Evolutionary conservation across 2,888 invertebrate species (phyloP), one percentile per base, ranked within the genome.

Genomic region (Tetragnatha montana): DNA sequence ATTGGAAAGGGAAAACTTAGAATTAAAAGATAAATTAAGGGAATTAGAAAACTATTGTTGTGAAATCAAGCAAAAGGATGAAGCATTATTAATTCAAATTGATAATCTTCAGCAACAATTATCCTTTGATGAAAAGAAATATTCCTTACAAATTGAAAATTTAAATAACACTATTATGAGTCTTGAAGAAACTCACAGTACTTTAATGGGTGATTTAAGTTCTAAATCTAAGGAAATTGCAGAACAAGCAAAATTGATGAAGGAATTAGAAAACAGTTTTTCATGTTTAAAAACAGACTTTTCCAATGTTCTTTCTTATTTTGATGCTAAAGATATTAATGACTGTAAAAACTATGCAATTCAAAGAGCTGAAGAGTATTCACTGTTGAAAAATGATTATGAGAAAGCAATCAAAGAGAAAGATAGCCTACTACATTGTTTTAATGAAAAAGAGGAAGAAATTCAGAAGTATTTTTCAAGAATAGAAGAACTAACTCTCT

Each of bases 11-110:
- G 90, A 91, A 86, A 86, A 91, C 80, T 35, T 22, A 92, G 94
- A 95, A 14, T 94, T 96, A 47, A 95, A 95, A 84, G 93, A 93
- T 12, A 95, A 95, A 92, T 94, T 96, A 89, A 94, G 95, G 91
- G 95, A 95, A 91, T 94, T 95, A 1, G 94, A 95, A 90, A 94
- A 94, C 93, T 94, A 94, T 60, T 93, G 94, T 91, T 93, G 95
- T 91, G 94, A 94, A 82, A 94, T 94, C 91, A 92, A 94, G 76
- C 93, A 93, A 1, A 92, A 94, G 35, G 94, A 94, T 21, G 92
- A 92, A 4, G 93, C 94, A 8, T 94, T 94, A 89, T 94, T 95
- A 88, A 93, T 93, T 19, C 93, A 94, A 81, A 91, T 94, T 87
- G 93, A 91, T 12, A 71, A 19, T 8, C 68, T 49, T 19, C 47